These are phyloP conservation scores for Octodonta nipae DNA, from an alignment of 2,888 invertebrate species.

Conservation along the genomic window DNA sequence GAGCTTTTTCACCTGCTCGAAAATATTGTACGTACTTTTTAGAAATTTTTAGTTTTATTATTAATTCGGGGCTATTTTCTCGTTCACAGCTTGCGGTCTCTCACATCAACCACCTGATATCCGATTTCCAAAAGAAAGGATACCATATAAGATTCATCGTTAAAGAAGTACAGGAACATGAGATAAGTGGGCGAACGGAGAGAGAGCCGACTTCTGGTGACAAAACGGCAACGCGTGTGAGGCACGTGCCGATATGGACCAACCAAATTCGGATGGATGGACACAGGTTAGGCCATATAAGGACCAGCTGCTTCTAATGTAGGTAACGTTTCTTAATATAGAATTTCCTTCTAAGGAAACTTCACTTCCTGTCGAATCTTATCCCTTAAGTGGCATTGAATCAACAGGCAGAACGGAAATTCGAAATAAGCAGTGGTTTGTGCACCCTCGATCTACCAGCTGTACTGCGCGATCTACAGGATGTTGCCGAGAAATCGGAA, in stretches of 20 bases:
- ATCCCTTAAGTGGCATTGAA: slow-evolving; percentile 31
- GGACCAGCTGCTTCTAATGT: background rate
- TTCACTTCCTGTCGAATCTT: slow-evolving; percentile 32
- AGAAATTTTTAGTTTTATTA: too few relatives aligned
- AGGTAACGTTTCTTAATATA: slow-evolving; percentile 11
- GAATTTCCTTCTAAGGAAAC: slow-evolving; percentile 30
- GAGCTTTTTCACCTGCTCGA: too few relatives aligned
- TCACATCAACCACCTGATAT: too few relatives aligned
- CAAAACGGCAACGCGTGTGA: slow-evolving; percentile 1
- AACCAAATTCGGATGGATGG: background rate
- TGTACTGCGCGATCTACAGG: slow-evolving; percentile 12
- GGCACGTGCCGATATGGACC: slow-evolving; percentile 2
- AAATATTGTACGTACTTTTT: too few relatives aligned
- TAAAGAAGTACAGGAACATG: too few relatives aligned
- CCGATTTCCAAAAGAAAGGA: too few relatives aligned
- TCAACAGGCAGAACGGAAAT: slow-evolving; percentile 33
- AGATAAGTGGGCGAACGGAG: too few relatives aligned
- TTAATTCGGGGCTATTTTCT: too few relatives aligned
- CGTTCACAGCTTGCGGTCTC: too few relatives aligned
- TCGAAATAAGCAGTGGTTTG: slow-evolving; percentile 29
- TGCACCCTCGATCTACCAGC: slow-evolving; percentile 17
- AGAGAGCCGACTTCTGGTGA: slow-evolving; percentile 1
- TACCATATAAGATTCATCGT: too few relatives aligned
- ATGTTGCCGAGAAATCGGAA: too few relatives aligned
- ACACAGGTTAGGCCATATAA: slow-evolving; percentile 1